Percentiles rank a stretch among this genome's conserved stretches.
These are phyloP conservation scores for Pollenia griseotomentosa DNA, from an alignment of 2,888 invertebrate genomes.

Conservation along the genomic window DNA sequence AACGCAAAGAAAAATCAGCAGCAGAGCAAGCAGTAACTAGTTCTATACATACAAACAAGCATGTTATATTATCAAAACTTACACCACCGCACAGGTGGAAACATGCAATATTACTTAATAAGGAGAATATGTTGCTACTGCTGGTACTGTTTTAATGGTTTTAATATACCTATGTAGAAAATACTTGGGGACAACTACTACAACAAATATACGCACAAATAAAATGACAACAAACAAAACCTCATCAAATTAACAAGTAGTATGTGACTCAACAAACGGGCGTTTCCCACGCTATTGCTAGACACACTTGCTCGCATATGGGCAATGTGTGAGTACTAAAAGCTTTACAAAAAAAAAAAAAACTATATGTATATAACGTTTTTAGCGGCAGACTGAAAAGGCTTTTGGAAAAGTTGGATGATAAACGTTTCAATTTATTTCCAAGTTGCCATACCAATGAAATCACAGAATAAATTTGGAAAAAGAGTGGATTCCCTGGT, in stretches of 20 bases:
- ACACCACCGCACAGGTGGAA: conserved; percentile 67
- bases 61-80: conserved; percentile 50
- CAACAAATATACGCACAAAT: conserved; percentile 7
- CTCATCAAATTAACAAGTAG: conserved; percentile 66
- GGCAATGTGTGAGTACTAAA: conserved; percentile 22
- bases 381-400: not conserved
- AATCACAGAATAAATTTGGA: too few species aligned
- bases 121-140: conserved; percentile 19
- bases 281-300: conserved; percentile 75
- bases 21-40: conserved; percentile 23
- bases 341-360: conserved; percentile 29
- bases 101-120: conserved; percentile 46
- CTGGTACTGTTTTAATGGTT: not conserved
- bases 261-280: conserved; percentile 75
- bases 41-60: conserved; percentile 15
- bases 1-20: conserved; percentile 14
- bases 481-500: too few species aligned
- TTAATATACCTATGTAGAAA: not conserved
- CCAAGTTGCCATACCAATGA: too few species aligned
- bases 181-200: conserved; percentile 33
- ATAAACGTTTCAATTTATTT: too few species aligned
- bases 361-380: not conserved
- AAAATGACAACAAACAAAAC: conserved; percentile 26
- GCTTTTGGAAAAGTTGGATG: not conserved
- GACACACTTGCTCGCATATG: not conserved